Evolutionary conservation across 2,797 vertebrate genomes (phyloP).

Genomic region (Acrossocheilus fasciatus): DNA sequence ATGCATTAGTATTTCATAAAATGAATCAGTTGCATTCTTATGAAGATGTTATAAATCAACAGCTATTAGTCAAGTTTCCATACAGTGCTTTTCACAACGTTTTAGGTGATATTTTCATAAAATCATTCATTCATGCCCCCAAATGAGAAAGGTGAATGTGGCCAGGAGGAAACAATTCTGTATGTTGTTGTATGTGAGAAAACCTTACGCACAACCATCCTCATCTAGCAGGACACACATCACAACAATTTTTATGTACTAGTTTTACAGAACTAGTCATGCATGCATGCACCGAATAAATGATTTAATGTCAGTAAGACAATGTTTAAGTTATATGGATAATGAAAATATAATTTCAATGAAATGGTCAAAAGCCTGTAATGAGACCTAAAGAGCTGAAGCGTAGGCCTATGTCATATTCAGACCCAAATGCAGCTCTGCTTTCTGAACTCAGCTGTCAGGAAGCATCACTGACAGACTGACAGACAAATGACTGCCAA

Average conservation of each 20-base stretch:
- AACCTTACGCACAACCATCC: not conserved
- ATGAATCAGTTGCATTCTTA: not conserved
- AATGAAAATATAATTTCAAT: not conserved
- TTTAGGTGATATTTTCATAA: not conserved
- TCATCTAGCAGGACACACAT: not conserved
- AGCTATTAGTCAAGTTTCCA: not conserved
- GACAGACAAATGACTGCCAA: not conserved
- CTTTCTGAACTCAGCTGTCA: slow-evolving; percentile 75
- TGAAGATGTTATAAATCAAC: not conserved
- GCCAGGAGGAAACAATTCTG: too few relatives aligned
- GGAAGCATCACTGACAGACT: slow-evolving; percentile 22
- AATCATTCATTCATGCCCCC: not conserved
- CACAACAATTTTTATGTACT: not conserved
- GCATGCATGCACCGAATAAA: not conserved
- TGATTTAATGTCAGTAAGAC: not conserved
- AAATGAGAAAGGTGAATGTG: not conserved
- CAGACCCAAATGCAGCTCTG: slow-evolving; percentile 66
- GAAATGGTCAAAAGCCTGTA: not conserved
- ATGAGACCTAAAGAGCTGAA: slow-evolving; percentile 3
- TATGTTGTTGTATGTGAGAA: not conserved
- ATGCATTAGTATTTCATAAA: not conserved
- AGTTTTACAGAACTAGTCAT: not conserved
- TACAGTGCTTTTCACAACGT: not conserved
- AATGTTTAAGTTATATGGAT: not conserved
- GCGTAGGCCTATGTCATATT: not conserved